phyloP scores from a whole-genome alignment of 64 coral and sea anemone species.

The Porites australiensis region DNA sequence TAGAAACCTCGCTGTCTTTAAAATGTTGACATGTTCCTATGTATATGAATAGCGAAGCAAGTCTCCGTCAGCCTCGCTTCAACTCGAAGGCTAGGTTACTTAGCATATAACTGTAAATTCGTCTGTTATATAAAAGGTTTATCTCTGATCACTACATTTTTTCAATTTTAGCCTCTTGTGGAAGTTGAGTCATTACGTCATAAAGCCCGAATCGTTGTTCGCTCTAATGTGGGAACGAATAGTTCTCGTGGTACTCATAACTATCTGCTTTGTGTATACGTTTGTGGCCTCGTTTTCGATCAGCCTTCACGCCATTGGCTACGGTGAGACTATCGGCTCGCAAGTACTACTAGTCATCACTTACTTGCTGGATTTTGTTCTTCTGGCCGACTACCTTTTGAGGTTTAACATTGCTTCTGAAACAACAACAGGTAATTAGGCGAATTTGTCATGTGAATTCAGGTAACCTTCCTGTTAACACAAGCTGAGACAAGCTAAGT shows the following conservation, averaged over 20 bases:
- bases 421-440: conserved; percentile 39
- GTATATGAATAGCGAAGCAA: too few relatives aligned
- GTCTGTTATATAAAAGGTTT: too few relatives aligned
- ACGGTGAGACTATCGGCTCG: conserved; percentile 38
- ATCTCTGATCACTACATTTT: background rate
- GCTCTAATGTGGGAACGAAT: conserved; percentile 78
- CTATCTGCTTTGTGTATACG: conserved; percentile 79
- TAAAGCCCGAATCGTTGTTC: conserved; percentile 69
- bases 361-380: conserved; percentile 73
- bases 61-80: too few relatives aligned
- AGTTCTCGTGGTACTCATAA: conserved; percentile 56
- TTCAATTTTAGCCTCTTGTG: conserved; percentile 17
- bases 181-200: conserved; percentile 55
- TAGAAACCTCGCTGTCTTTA: too few relatives aligned
- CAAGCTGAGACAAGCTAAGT: too few relatives aligned
- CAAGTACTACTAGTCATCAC: conserved; percentile 49
- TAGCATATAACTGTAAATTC: too few relatives aligned
- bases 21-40: too few relatives aligned
- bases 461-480: too few relatives aligned
- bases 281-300: conserved; percentile 82
- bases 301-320: conserved; percentile 72
- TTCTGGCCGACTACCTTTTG: conserved; percentile 74
- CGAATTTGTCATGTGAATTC: background rate
- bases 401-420: conserved; percentile 87
- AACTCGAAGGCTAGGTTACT: too few relatives aligned